Conservation (phyloP, 2,113 vertebrate species). For the Ovis canadensis region DNA sequence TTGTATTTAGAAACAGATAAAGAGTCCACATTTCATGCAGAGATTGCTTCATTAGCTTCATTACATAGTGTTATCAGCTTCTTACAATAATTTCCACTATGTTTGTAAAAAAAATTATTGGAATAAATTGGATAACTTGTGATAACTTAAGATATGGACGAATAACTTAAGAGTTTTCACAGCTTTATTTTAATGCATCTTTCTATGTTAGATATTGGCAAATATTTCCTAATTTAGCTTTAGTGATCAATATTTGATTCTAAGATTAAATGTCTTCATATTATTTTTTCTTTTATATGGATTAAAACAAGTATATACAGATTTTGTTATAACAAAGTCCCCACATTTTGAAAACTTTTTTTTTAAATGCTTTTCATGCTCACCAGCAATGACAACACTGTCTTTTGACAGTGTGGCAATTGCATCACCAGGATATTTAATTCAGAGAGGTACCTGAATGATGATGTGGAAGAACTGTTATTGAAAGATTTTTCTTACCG, state of each 20-base stretch:
- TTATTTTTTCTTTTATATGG: background rate
- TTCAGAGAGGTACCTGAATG: background rate
- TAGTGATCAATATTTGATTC: background rate
- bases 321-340: background rate
- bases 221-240: background rate
- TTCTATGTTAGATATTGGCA: background rate
- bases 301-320: background rate
- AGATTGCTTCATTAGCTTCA: background rate
- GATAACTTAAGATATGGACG: background rate
- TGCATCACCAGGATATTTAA: background rate
- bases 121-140: background rate
- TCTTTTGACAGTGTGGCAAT: background rate
- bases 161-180: background rate
- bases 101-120: background rate
- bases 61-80: background rate
- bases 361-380: background rate
- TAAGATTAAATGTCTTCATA: background rate
- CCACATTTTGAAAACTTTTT: background rate
- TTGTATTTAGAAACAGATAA: background rate
- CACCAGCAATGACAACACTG: background rate
- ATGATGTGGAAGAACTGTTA: background rate
- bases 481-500: background rate
- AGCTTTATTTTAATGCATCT: background rate
- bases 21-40: background rate
- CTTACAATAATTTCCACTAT: background rate